Base-by-base conservation (phyloP, 2,113 vertebrate genomes). In the Catharus bicknelli region DNA sequence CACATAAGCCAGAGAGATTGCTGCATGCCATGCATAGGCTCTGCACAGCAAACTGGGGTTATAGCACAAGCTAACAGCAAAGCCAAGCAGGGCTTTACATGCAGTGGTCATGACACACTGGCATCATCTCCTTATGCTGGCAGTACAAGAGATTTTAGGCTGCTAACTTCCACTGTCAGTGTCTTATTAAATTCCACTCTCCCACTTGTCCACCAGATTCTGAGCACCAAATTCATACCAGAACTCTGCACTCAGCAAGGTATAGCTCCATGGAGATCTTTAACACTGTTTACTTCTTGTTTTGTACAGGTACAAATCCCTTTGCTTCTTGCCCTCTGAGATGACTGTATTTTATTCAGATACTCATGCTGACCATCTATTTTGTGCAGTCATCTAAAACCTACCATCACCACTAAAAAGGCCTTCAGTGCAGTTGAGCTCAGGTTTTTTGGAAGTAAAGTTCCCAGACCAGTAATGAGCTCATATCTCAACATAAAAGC, bases 1-100 rank as follows among this genome's bases (percentile, higher is more conserved):
- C 19, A 26, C 0, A 0, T 22, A 42, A 45, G 3, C 23, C 0
- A 1, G 19, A 20, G 43, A 81, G 32, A 43, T 11, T 61, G 42
- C 32, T 69, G 32, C 29, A 9, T 2, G 1, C 16, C 62, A 61
- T 27, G 66, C 23, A 5, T 23, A n/a, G 36, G 43, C 36, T 26
- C 5, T 9, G 25, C 29, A 36, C 59, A 48, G 14, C 26, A 58
- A 51, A 25, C 11, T 32, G 13, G 73, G 8, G 11, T 30, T 68
- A 17, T 42, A 81, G 75, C 11, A 18, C 27, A n/a, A 53, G 9
- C 7, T 18, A 40, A 43, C 18, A 72, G 48, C 18, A 55, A 81
- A 70, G 34, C 19, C 0, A 0, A 32, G 55, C 3, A 7, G 23
- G 29, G 57, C 32, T 61, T 74, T 42, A 19, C 7, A 2, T 47